phyloP scores from a whole-genome alignment of 2,113 vertebrate species.

The Zootoca vivipara region DNA sequence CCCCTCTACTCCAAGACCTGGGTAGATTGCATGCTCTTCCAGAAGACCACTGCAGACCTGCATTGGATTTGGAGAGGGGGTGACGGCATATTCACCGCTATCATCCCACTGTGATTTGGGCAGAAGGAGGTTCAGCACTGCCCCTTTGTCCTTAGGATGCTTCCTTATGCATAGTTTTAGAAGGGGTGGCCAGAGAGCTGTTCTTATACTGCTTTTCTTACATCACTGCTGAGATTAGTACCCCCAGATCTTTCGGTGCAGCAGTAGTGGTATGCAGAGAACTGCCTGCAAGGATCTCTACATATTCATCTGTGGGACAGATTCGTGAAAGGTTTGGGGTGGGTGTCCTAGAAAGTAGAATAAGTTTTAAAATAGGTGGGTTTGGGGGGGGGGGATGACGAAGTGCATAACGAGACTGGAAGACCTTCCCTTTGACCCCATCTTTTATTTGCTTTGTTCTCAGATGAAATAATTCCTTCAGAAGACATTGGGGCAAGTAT shows the following conservation, averaged over 20 bases:
- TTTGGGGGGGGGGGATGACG: background rate
- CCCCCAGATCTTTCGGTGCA: background rate
- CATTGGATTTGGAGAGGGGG: background rate
- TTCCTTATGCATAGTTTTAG: background rate
- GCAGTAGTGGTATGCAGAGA: background rate
- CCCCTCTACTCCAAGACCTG: background rate
- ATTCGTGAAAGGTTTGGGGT: background rate
- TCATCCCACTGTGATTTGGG: background rate
- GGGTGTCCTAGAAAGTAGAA: background rate
- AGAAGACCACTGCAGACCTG: background rate
- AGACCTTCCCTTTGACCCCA: constrained; percentile 12
- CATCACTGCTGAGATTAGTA: background rate
- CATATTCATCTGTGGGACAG: background rate
- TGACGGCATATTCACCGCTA: background rate
- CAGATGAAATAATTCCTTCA: constrained; percentile 82
- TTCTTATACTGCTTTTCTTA: background rate
- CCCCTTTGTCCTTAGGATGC: background rate
- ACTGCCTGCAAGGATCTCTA: background rate
- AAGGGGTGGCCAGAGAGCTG: background rate
- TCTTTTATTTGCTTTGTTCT: constrained; percentile 47
- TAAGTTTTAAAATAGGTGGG: background rate
- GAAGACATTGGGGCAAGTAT: constrained; percentile 89
- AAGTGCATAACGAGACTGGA: background rate
- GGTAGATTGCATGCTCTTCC: background rate
- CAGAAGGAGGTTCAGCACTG: too few relatives aligned